Base-by-base conservation (phyloP, 2,113 vertebrate genomes). In the Sturnus vulgaris region DNA sequence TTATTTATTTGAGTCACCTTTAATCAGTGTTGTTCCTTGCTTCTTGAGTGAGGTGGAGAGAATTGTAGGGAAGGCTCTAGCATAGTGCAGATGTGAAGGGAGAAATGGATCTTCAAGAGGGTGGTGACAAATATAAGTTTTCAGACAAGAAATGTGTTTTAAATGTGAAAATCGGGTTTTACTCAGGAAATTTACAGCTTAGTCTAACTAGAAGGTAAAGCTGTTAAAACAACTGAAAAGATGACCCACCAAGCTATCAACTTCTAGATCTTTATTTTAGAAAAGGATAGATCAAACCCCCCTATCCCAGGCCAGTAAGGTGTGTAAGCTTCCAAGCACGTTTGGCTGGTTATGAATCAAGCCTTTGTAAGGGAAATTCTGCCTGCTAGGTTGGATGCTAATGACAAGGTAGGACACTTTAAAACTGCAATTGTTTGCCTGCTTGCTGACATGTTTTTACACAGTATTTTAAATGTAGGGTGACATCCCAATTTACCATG, bases 271-370 rank as follows among this genome's bases (percentile, higher is more conserved):
- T 4, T 86, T 83, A 33, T 42, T 78, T 25, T 78, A 46, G 69
- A 53, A 70, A 27, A 25, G 13, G 20, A 9, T 53, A 49, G 28
- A 66, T 56, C 30, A 52, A 46, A 2, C 3, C 10, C 14, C 14
- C 5, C 19, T 10, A 1, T 63, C 16, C 13, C 3, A 23, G 9
- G 6, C 11, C 47, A 28, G 0, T 63, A 35, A 37, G 37, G 31
- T 37, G 33, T 56, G 23, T 64, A 47, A 80, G 88, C 70, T 73
- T 77, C 59, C 69, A 77, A 53, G 59, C 37, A 49, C 2, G 0
- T 72, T 72, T 44, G 37, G 16, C 71, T 90, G 35, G 37, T 85
- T 82, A 55, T 68, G 71, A 82, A 39, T 61, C 37, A 63, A 50
- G 40, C 25, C 33, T 87, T 73, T 79, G 33, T 55, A 66, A 64